phyloP scores from a whole-genome alignment of 2,888 invertebrate species.

The Cloeon dipterum region DNA sequence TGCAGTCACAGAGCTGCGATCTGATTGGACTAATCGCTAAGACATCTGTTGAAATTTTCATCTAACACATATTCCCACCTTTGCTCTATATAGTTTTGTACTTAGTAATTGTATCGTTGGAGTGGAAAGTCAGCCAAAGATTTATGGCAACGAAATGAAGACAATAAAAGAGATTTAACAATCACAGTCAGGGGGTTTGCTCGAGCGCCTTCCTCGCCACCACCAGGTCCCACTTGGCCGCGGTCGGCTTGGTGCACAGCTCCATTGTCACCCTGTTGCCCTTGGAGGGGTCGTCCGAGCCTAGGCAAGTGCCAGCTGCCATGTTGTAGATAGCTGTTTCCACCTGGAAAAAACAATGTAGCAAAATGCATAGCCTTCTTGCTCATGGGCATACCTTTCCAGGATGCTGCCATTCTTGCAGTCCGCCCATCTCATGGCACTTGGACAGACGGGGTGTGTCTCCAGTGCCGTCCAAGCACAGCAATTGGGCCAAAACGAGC shows the following conservation, averaged over 20 bases:
- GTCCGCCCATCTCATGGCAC: conserved; percentile 77
- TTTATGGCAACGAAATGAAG: too few species aligned
- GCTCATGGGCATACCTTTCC: too few species aligned
- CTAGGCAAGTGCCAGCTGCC: conserved; percentile 66
- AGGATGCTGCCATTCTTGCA: conserved; percentile 80
- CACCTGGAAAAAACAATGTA: conserved; percentile 20
- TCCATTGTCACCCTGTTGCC: conserved; percentile 30
- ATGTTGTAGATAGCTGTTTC: conserved; percentile 62
- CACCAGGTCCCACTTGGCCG: conserved; percentile 30
- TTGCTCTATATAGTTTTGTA: too few species aligned
- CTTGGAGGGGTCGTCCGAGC: conserved; percentile 16
- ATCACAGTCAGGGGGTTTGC: too few species aligned
- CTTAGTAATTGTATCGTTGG: too few species aligned
- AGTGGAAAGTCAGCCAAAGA: too few species aligned
- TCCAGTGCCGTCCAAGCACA: conserved; percentile 61
- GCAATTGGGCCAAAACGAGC: conserved; percentile 54
- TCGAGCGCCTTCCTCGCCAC: too few species aligned
- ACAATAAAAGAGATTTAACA: too few species aligned
- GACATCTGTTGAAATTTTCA: too few species aligned
- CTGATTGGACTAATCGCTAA: too few species aligned
- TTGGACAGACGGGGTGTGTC: conserved; percentile 54
- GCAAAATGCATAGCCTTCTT: conserved; percentile 11
- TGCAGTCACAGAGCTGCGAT: too few species aligned
- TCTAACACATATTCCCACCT: too few species aligned
- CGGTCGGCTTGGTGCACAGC: conserved; percentile 29